These are phyloP conservation scores for Pediacus dermestoides DNA, from an alignment of 2,888 invertebrate genomes.

Conservation along the genomic window DNA sequence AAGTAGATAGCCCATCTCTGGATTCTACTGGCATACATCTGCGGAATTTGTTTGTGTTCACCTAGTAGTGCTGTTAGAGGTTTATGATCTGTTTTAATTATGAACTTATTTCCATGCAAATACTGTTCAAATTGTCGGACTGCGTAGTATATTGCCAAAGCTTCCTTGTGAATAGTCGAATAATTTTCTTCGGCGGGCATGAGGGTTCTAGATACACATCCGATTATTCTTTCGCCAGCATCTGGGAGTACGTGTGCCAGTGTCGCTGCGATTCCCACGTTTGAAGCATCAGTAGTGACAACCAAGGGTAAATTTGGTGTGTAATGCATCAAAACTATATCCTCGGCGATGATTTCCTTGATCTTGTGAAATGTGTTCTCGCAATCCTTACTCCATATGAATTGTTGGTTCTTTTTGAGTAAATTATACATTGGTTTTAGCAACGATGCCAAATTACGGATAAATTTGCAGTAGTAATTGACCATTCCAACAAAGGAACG, in stretches of 20 bases:
- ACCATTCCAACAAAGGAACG: slow-evolving; percentile 4
- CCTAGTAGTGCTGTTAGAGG: slow-evolving; percentile 19
- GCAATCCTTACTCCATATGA: slow-evolving; percentile 10
- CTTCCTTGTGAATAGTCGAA: slow-evolving; percentile 25
- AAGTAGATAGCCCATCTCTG: slow-evolving; percentile 35
- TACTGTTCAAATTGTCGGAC: slow-evolving; percentile 9
- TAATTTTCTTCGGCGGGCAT: neutral
- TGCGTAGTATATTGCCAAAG: slow-evolving; percentile 34
- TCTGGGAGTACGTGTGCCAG: slow-evolving; percentile 3
- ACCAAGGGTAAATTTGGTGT: slow-evolving; percentile 10
- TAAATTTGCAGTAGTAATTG: slow-evolving; percentile 9
- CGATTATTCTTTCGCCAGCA: neutral
- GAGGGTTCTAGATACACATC: slow-evolving; percentile 7
- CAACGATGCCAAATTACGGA: neutral
- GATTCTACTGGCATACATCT: slow-evolving; percentile 38
- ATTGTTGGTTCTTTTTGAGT: slow-evolving; percentile 1
- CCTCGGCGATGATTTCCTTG: slow-evolving; percentile 2
- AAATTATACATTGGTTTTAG: slow-evolving; percentile 6
- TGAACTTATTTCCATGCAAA: slow-evolving; percentile 16
- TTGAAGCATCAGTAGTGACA: slow-evolving; percentile 8
- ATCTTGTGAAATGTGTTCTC: slow-evolving; percentile 8
- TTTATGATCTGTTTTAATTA: slow-evolving; percentile 10
- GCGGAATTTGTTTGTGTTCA: slow-evolving; percentile 36
- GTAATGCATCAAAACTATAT: slow-evolving; percentile 5
- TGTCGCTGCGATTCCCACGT: slow-evolving; percentile 11